Evolutionary conservation across 2,888 invertebrate species (phyloP).

Genomic region (Sphaerophoria rueppellii): DNA sequence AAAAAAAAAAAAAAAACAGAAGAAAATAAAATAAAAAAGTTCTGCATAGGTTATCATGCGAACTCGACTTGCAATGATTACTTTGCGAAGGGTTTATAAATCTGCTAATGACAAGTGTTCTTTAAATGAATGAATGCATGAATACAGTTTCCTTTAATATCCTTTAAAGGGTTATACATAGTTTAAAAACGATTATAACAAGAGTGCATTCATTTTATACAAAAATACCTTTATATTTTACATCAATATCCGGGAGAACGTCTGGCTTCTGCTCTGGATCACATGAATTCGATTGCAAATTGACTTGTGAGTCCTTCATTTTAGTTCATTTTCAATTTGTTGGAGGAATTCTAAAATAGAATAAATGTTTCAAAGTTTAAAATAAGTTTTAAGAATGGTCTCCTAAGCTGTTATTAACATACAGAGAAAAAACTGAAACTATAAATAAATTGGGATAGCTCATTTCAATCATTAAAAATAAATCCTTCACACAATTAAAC

Average conservation of each 20-base stretch:
- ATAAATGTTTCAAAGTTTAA: not conserved
- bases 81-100: conserved; percentile 18
- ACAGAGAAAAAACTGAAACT: no score
- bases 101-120: not conserved
- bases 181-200: not conserved
- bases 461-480: no score
- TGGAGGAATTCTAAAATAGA: conserved; percentile 18
- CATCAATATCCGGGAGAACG: conserved; percentile 43
- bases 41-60: conserved; percentile 32
- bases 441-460: no score
- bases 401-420: no score
- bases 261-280: conserved; percentile 53
- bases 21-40: conserved; percentile 19
- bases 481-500: not conserved
- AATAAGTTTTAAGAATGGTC: no score
- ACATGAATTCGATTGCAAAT: conserved; percentile 32
- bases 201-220: not conserved
- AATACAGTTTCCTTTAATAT: no score
- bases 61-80: conserved; percentile 28
- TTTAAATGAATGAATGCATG: not conserved
- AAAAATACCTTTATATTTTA: conserved; percentile 63
- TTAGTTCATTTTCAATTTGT: conserved; percentile 38
- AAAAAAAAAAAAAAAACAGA: not conserved
- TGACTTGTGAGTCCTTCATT: conserved; percentile 44
- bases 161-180: not conserved